phyloP scores from a whole-genome alignment of 2,797 vertebrate species.

The Enteromius radiatus region DNA sequence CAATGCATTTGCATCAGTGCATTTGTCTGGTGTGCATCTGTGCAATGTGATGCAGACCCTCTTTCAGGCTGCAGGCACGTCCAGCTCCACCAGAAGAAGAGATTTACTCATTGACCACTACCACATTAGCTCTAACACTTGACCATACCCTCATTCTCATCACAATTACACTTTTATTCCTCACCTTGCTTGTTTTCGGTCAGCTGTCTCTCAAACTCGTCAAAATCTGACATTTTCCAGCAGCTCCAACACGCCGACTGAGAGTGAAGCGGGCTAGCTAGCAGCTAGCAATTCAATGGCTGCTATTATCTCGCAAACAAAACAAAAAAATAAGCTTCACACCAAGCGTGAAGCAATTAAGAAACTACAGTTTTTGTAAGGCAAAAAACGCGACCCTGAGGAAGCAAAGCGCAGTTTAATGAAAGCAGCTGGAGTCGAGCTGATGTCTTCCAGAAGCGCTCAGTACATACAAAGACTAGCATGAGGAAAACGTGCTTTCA shows the following conservation, averaged over 20 bases:
- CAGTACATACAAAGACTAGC: slow-evolving; percentile 36
- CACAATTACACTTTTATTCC: not conserved
- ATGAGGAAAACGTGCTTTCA: slow-evolving; percentile 42
- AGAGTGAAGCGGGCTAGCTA: slow-evolving; percentile 49
- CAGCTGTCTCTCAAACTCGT: slow-evolving; percentile 84
- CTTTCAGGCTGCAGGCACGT: slow-evolving; percentile 5
- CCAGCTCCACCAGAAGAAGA: not conserved
- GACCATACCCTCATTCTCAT: not conserved
- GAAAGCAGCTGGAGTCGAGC: not conserved
- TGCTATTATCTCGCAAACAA: slow-evolving; percentile 8
- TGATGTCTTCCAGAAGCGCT: slow-evolving; percentile 9
- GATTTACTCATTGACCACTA: not conserved
- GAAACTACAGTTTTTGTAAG: not conserved
- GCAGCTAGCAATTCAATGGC: slow-evolving; percentile 17
- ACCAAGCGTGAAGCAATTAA: not conserved
- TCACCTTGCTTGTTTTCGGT: slow-evolving; percentile 83
- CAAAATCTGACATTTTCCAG: slow-evolving; percentile 81
- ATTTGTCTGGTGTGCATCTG: not conserved
- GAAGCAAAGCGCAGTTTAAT: slow-evolving; percentile 20
- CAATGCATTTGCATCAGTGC: not conserved
- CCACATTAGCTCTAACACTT: slow-evolving; percentile 8
- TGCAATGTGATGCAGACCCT: slow-evolving; percentile 3
- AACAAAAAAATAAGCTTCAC: not conserved
- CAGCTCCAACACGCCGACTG: slow-evolving; percentile 37
- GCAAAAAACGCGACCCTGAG: not conserved